Base-by-base conservation (phyloP, 2,888 invertebrate species). In the Carterocephalus palaemon region DNA sequence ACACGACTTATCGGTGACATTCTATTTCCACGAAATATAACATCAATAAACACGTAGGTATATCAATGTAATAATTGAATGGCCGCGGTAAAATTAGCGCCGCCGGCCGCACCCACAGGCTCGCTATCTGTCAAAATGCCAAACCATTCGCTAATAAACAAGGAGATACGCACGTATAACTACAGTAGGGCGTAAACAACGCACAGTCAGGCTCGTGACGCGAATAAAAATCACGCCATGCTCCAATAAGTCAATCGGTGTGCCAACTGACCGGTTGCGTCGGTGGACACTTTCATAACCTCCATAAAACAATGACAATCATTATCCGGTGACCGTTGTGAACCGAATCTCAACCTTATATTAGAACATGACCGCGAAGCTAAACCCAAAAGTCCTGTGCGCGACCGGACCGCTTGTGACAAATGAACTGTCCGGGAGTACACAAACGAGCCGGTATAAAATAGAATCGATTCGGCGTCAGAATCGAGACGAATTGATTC, bases 171-270 rank as follows among this genome's bases (percentile, higher is more conserved):
- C 53, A 56, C 55, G 53, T 54, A 56, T 54, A 47, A 49, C 52
- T 22, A 29, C 4, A 22, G 16, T 43, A 52, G 39, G 52, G 49
- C 51, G 62, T 60, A 59, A 56, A 57, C 48, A 62, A 58, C 53
- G 49, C 52, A 60, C 59, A 60, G 63, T 60, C 59, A 61, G 66
- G 64, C 66, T 67, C 80, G 79, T 79, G 82, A 71, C 67, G 54
- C 58, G 82, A 79, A 81, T 83, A 70, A 76, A 74, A 75, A 78
- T 76, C 58, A 67, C 60, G 73, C 65, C 64, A 75, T 75, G 84
- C 81, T 84, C 84, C 83, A 84, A 80, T 84, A 84, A 85, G 69
- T 70, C 64, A 63, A 67, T 67, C 74, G 73, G 67, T 81, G 70
- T 70, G 74, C 74, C 74, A 83, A 84, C 71, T 20, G 50, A 54